Conservation (phyloP, 2,888 invertebrate genomes). For the Pyrocoelia pectoralis region DNA sequence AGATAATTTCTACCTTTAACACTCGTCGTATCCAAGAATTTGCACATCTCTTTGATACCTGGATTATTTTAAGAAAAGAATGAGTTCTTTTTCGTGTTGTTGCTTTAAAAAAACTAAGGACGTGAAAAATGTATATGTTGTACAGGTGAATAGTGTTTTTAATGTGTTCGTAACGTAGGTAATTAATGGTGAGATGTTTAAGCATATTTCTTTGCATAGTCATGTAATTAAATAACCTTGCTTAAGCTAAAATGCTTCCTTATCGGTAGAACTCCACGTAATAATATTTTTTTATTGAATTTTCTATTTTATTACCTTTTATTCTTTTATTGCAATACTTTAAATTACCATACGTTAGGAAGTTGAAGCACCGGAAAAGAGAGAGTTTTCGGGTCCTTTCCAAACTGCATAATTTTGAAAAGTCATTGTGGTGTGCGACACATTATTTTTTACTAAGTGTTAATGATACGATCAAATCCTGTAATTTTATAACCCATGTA, state of each 20-base stretch:
- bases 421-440: too few species aligned
- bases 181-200: not conserved
- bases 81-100: conserved; percentile 23
- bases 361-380: not conserved
- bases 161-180: too few species aligned
- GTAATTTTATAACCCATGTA: too few species aligned
- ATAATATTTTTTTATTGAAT: not conserved
- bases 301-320: not conserved
- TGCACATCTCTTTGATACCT: not conserved
- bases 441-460: too few species aligned
- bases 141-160: conserved; percentile 18
- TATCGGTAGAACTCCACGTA: not conserved
- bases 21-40: conserved; percentile 11
- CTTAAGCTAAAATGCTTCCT: not conserved
- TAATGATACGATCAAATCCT: too few species aligned
- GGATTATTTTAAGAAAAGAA: conserved; percentile 5
- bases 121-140: conserved; percentile 5
- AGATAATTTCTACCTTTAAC: conserved; percentile 33
- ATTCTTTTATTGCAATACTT: not conserved
- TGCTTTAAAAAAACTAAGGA: conserved; percentile 18
- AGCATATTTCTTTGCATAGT: conserved; percentile 6
- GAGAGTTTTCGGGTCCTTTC: not conserved
- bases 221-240: conserved; percentile 10
- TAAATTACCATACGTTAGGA: not conserved
- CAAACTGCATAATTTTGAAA: too few species aligned